Base-by-base conservation (phyloP, 2,888 invertebrate genomes). In the Ennomos erosarius region DNA sequence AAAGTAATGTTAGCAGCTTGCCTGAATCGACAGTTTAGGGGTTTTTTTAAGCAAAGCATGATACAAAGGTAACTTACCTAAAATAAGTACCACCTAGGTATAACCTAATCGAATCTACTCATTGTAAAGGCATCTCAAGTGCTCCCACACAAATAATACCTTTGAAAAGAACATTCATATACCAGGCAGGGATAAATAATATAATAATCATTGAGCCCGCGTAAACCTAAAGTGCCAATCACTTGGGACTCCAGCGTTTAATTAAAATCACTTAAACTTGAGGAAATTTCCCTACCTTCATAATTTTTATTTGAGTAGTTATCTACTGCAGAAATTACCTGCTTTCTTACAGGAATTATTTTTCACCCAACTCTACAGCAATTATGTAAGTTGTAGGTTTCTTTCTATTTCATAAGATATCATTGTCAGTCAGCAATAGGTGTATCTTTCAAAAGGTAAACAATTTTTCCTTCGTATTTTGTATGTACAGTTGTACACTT, bases 261-360 rank as follows among this genome's bases (percentile, higher is more conserved):
- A 63, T 39, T 63, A 54, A 67, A 65, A 65, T 63, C 63, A 59
- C 63, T 55, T 55, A 50, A 55, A 65, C 59, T 57, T 63, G 62
- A 57, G 59, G 61, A 57, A 51, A 63, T 64, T 63, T 34, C 34
- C 40, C 59, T 55, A 62, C 58, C 64, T 48, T 56, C 43, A 56
- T 46, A 61, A 62, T 63, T 63, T 26, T 38, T 26, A 38, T 50
- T 55, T 38, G 43, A 50, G 46, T 33, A 50, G 4, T 8, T 49
- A 26, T 16, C 3, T 16, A 26, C n/a, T 58, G 34, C 33, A 40
- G 12, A 10, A 2, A 37, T 36, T 26, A 33, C 26, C 26, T 26
- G 4, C 5, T 26, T 26, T 50, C 16, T 9, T 35, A 39, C 35
- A 46, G 44, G 10, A 33, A 33, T 55, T 49, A 26, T 5, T 26